A percentile compares a stretch with the other conserved stretches of the same genome.
These are phyloP conservation scores for Liolophura sinensis DNA, from an alignment of 1,140 invertebrate species.

Conservation along the genomic window DNA sequence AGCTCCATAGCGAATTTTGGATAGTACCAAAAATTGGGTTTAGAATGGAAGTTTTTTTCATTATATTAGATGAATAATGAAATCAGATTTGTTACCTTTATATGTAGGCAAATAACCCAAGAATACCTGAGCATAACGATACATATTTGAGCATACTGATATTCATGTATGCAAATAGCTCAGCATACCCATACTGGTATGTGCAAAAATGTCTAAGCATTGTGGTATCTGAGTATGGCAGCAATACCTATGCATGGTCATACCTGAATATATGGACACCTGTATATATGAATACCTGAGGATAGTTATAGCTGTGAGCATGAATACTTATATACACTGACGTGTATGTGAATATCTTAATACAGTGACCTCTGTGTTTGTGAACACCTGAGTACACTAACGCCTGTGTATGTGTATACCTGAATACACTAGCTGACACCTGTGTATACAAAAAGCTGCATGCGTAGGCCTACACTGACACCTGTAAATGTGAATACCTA, in stretches of 20 bases:
- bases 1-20: background rate
- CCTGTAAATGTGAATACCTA: conserved; percentile 1
- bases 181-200: background rate
- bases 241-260: background rate
- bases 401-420: background rate
- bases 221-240: background rate
- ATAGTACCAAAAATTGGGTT: background rate
- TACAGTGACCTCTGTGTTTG: background rate
- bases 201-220: background rate
- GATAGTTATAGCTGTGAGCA: background rate
- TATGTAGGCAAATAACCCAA: background rate
- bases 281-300: conserved; percentile 1
- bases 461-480: conserved; percentile 2
- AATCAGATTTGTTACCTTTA: background rate
- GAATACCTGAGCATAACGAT: background rate
- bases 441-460: background rate
- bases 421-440: background rate
- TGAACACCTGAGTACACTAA: background rate
- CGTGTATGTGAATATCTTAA: background rate
- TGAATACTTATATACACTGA: conserved; percentile 3
- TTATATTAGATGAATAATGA: background rate
- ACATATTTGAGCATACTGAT: background rate
- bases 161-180: conserved; percentile 3
- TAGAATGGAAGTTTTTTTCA: background rate
- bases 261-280: conserved; percentile 1